These are phyloP conservation scores for Macrochelys suwanniensis DNA, from an alignment of 2,797 vertebrate genomes.

Conservation along the genomic window DNA sequence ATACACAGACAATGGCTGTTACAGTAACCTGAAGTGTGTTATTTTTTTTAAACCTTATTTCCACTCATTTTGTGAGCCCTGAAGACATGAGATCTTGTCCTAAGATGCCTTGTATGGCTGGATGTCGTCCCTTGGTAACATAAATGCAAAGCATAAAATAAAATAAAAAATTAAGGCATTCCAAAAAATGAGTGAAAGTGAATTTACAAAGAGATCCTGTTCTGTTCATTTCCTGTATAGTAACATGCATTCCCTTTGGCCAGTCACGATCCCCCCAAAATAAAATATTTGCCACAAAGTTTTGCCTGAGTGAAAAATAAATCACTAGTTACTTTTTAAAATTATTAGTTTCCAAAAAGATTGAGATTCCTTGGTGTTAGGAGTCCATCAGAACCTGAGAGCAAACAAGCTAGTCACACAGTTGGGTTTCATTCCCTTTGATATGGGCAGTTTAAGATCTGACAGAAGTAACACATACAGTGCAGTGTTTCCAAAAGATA, in stretches of 20 bases:
- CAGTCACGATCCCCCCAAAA: not conserved
- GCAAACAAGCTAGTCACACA: slow-evolving; percentile 34
- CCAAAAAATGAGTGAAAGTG: slow-evolving; percentile 33
- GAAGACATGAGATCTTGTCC: slow-evolving; percentile 52
- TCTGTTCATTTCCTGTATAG: slow-evolving; percentile 2
- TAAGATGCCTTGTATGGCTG: slow-evolving; percentile 48
- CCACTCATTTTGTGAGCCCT: slow-evolving; percentile 28
- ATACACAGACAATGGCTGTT: slow-evolving; percentile 55
- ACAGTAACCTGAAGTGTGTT: slow-evolving; percentile 41
- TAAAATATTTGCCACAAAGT: slow-evolving; percentile 58
- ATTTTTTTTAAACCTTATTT: not conserved
- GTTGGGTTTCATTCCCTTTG: not conserved
- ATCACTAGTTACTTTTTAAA: slow-evolving; percentile 19
- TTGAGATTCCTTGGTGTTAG: slow-evolving; percentile 58
- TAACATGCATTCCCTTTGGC: slow-evolving; percentile 35
- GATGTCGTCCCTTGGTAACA: slow-evolving; percentile 41
- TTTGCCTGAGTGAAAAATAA: slow-evolving; percentile 73
- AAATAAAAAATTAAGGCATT: slow-evolving; percentile 69
- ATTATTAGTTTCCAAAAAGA: slow-evolving; percentile 29
- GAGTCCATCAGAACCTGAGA: slow-evolving; percentile 77
- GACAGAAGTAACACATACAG: not conserved
- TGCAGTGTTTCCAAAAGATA: not conserved
- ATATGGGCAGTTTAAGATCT: not conserved
- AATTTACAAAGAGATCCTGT: slow-evolving; percentile 63
- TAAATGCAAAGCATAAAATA: slow-evolving; percentile 61